A percentile compares a stretch with the other conserved stretches of the same genome.
Conservation (phyloP, 2,797 vertebrate species). For the Takifugu ocellatus region DNA sequence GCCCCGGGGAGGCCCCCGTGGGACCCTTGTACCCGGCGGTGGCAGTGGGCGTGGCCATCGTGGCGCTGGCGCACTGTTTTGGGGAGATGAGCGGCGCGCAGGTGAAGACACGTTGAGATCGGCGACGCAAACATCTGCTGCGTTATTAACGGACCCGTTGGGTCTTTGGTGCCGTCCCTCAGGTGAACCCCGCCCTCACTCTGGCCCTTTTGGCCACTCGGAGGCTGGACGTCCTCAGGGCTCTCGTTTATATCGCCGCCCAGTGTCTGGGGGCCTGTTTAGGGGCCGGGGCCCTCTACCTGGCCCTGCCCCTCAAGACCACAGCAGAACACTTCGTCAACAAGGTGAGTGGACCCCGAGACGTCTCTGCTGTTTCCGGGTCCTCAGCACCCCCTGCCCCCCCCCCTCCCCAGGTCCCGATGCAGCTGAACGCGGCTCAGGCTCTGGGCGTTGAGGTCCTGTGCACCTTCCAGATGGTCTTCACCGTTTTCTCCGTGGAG, state of each 20-base stretch:
- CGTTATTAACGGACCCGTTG: not conserved
- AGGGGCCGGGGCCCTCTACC: slow-evolving; percentile 71
- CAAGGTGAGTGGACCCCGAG: slow-evolving; percentile 57
- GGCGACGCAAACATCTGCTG: not conserved
- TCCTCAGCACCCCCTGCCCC: too few relatives aligned
- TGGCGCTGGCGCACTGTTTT: slow-evolving; percentile 75
- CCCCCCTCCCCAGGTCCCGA: slow-evolving; percentile 65
- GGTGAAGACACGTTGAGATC: slow-evolving; percentile 53
- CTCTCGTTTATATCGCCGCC: slow-evolving; percentile 65
- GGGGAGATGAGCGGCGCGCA: slow-evolving; percentile 81
- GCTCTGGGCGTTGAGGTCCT: slow-evolving; percentile 79
- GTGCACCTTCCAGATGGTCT: slow-evolving; percentile 83
- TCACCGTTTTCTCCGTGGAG: slow-evolving; percentile 79
- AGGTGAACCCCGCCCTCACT: slow-evolving; percentile 84
- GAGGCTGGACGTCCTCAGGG: slow-evolving; percentile 71
- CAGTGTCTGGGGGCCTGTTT: slow-evolving; percentile 81
- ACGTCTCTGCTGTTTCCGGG: too few relatives aligned
- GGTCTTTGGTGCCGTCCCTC: slow-evolving; percentile 21
- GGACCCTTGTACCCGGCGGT: slow-evolving; percentile 78
- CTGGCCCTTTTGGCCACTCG: slow-evolving; percentile 79
- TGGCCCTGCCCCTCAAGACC: slow-evolving; percentile 68
- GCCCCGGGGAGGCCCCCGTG: slow-evolving; percentile 40
- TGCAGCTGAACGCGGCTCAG: slow-evolving; percentile 73
- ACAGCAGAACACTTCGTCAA: slow-evolving; percentile 67
- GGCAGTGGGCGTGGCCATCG: slow-evolving; percentile 75